Conservation (phyloP, 2,113 vertebrate genomes). For the Pollachius pollachius region DNA sequence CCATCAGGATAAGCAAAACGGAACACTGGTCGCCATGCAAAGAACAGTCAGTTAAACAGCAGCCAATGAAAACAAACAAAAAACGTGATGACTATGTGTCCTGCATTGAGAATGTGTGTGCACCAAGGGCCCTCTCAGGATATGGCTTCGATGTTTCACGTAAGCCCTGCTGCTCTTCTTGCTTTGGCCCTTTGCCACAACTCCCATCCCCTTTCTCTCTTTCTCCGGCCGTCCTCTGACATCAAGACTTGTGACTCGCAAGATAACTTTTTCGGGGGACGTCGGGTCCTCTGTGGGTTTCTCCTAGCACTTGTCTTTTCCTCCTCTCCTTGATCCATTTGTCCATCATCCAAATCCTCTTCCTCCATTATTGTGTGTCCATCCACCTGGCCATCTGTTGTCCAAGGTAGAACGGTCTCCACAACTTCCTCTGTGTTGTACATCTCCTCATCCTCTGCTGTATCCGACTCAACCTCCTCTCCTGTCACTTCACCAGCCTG, state of each 20-base stretch:
- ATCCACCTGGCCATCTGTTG: conserved; percentile 1
- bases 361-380: conserved; percentile 5
- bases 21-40: background rate
- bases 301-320: background rate
- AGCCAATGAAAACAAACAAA: background rate
- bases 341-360: background rate
- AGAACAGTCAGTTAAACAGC: too few relatives aligned
- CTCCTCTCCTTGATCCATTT: background rate
- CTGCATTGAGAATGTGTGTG: background rate
- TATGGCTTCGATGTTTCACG: background rate
- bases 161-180: conserved; percentile 6
- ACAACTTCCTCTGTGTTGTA: conserved; percentile 1
- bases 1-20: background rate
- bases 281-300: background rate
- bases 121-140: background rate
- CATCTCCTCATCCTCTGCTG: background rate
- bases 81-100: background rate
- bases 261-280: conserved; percentile 4
- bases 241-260: conserved; percentile 4
- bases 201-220: background rate
- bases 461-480: conserved; percentile 10
- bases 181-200: conserved; percentile 8
- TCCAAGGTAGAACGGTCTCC: conserved; percentile 1
- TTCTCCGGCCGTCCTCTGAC: background rate
- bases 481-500: background rate